Evolutionary conservation across 1,140 invertebrate species (phyloP).

Genomic region (Micrasema minimum): DNA sequence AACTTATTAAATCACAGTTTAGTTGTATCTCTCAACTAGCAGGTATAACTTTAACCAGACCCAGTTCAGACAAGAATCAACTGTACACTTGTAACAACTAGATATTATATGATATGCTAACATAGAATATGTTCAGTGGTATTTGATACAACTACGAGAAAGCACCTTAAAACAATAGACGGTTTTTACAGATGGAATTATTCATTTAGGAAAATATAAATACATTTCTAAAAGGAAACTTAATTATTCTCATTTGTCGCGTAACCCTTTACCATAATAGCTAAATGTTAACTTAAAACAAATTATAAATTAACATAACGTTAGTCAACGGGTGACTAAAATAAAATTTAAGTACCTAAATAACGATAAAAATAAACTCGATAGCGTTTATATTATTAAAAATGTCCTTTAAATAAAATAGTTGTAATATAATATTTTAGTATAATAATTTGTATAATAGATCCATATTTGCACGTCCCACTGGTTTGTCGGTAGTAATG

Average conservation of each 20-base stretch:
- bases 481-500: no score
- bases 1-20: conserved; percentile 52
- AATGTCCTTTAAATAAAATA: conserved; percentile 37
- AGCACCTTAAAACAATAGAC: conserved; percentile 34
- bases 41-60: no score
- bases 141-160: conserved; percentile 25
- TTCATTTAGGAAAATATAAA: conserved; percentile 44
- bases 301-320: conserved; percentile 46
- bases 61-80: neutral
- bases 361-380: conserved; percentile 48
- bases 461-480: conserved; percentile 36
- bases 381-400: conserved; percentile 27
- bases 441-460: conserved; percentile 9
- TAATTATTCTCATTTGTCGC: neutral
- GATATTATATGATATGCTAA: conserved; percentile 32
- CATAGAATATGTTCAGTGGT: conserved; percentile 9
- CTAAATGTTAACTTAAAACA: conserved; percentile 28
- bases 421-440: conserved; percentile 19
- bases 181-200: conserved; percentile 38
- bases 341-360: conserved; percentile 53
- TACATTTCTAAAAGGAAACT: conserved; percentile 19
- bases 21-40: conserved; percentile 38
- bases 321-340: conserved; percentile 38
- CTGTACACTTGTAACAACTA: conserved; percentile 6
- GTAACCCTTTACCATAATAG: conserved; percentile 15